A percentile compares a stretch with the other conserved stretches of the same genome.
These are phyloP conservation scores for Pentalonia nigronervosa DNA, from an alignment of 1,140 invertebrate genomes.

Conservation along the genomic window DNA sequence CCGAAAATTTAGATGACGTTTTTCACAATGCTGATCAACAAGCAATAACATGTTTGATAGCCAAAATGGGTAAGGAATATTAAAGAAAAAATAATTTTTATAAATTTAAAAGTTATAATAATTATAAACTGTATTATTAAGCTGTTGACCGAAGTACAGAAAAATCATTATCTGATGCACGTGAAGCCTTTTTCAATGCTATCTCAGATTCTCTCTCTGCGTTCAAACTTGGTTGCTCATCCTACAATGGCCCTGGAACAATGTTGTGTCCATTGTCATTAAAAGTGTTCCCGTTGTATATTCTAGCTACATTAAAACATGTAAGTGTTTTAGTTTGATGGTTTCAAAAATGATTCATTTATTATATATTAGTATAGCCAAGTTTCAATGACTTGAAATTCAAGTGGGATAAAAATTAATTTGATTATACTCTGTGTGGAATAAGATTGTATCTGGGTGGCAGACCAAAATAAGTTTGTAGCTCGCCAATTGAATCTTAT, in stretches of 20 bases:
- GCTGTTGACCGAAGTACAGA: constrained; percentile 90
- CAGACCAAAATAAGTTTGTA: too few relatives aligned
- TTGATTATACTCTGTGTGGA: neutral
- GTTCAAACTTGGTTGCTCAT: constrained; percentile 76
- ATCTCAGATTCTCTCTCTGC: constrained; percentile 88
- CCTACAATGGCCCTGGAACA: constrained; percentile 67
- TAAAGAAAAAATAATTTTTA: neutral
- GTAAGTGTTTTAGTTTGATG: constrained; percentile 68
- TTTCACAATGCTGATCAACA: constrained; percentile 94
- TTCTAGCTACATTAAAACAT: constrained; percentile 90
- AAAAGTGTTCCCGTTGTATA: constrained; percentile 85
- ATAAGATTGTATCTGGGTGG: too few relatives aligned
- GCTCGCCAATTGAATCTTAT: too few relatives aligned
- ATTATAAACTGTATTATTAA: constrained; percentile 63
- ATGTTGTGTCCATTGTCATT: constrained; percentile 79
- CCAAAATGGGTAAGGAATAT: constrained; percentile 86
- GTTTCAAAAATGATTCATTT: constrained; percentile 38
- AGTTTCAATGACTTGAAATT: neutral
- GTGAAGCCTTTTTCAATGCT: constrained; percentile 96
- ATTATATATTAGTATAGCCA: neutral
- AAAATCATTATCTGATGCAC: constrained; percentile 87
- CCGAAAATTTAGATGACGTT: constrained; percentile 83
- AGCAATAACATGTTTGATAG: constrained; percentile 88
- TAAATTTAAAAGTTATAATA: constrained; percentile 1
- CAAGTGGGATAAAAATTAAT: neutral